Conservation (phyloP, 1,140 invertebrate genomes). For the Nebria ingens region DNA sequence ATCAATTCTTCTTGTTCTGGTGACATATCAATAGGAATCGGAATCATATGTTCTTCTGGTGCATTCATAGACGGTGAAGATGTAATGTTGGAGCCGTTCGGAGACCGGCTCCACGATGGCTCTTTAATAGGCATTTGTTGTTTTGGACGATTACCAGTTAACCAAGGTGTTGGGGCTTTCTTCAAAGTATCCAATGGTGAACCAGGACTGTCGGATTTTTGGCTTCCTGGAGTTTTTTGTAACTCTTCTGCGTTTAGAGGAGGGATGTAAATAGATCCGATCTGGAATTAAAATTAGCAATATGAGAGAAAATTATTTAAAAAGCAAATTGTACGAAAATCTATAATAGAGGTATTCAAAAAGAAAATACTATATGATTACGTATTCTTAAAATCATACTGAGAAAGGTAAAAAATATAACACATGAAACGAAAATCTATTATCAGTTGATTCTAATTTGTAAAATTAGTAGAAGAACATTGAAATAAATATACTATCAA, state of each 20-base stretch:
- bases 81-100: not conserved
- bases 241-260: constrained; percentile 4
- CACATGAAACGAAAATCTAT: too few species aligned
- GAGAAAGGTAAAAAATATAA: too few species aligned
- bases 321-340: too few species aligned
- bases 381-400: too few species aligned
- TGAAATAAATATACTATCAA: too few species aligned
- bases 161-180: constrained; percentile 32
- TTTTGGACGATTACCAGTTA: constrained; percentile 18
- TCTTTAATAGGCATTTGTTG: constrained; percentile 22
- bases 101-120: constrained; percentile 26
- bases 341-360: too few species aligned
- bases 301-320: too few species aligned
- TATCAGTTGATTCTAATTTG: too few species aligned
- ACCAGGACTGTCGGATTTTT: constrained; percentile 31
- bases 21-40: constrained; percentile 42
- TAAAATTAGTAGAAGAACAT: too few species aligned
- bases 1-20: constrained; percentile 27
- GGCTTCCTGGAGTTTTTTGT: constrained; percentile 26
- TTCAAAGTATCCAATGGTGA: constrained; percentile 30
- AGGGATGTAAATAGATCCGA: not conserved
- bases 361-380: too few species aligned
- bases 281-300: too few species aligned
- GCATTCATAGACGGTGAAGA: not conserved
- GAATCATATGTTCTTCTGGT: constrained; percentile 33